Evolutionary conservation across 2,113 vertebrate genomes (phyloP).

Genomic region (Urocitellus parryii): DNA sequence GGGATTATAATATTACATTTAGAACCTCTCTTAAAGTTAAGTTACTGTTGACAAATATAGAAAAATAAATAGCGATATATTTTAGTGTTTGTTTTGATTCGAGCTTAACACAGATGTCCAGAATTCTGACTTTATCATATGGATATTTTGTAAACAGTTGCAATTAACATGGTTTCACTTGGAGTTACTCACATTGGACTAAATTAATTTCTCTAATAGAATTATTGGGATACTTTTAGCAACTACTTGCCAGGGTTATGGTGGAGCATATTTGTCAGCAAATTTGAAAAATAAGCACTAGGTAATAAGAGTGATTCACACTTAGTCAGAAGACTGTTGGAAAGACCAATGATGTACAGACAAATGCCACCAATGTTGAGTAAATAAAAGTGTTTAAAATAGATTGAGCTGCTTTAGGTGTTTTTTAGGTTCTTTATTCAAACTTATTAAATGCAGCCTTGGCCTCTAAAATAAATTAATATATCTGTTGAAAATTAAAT

Average conservation of each 20-base stretch:
- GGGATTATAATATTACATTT: background rate
- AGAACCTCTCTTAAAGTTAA: background rate
- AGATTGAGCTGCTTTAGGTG: background rate
- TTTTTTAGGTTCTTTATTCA: background rate
- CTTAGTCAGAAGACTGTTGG: background rate
- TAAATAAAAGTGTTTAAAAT: background rate
- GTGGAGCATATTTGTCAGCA: background rate
- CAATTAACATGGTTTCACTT: background rate
- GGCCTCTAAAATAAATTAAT: background rate
- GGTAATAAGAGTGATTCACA: background rate
- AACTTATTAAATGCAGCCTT: background rate
- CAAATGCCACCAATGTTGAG: background rate
- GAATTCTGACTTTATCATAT: background rate
- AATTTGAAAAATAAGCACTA: background rate
- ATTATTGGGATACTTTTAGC: background rate
- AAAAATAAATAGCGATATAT: background rate
- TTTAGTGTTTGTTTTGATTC: background rate
- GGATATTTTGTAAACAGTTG: background rate
- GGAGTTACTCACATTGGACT: background rate
- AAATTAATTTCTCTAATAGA: conserved; percentile 12
- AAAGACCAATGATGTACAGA: background rate
- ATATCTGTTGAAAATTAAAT: background rate
- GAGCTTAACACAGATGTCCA: background rate
- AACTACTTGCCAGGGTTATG: background rate
- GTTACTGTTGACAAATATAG: background rate